Evolutionary conservation across 2,888 invertebrate genomes (phyloP), one percentile per base, ranked within the genome.

Genomic region (Stenoptilia bipunctidactyla): DNA sequence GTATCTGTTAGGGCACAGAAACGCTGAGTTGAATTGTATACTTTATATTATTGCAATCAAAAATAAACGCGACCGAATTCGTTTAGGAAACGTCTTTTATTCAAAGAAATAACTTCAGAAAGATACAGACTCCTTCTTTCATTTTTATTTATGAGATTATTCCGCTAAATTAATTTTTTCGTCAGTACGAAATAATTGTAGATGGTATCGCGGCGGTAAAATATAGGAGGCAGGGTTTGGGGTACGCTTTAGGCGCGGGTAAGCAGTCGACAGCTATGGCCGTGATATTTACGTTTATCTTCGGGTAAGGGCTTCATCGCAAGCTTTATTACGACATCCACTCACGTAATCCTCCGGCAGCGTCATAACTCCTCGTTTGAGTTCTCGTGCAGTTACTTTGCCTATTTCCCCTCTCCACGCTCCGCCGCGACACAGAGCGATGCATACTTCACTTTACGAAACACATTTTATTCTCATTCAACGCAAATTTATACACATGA

Each of bases 281-380:
- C 69, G 63, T 68, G 73, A 80, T 80, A 79, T 83, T 82, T 80
- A 82, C 77, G 82, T 80, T 80, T 80, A 83, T 80, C 82, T 83
- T 71, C 70, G 79, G 75, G 73, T 77, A 82, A 82, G 77, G 79
- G 77, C 82, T 82, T 82, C 80, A 83, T 82, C 79, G 77, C 80
- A 76, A 82, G 82, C 83, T 83, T 82, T 83, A 83, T 83, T 82
- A 80, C 80, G 73, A 75, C 82, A 82, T 82, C 83, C 82, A 82
- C 83, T 83, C 80, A 80, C 82, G 82, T 83, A 80, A 82, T 80
- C 80, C 77, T 75, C 76, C 69, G 69, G 61, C 68, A 69, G 69
- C 72, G 75, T 82, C 82, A 83, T 83, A 83, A 83, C 77, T 82
- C 66, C 77, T 82, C 75, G 77, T 83, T 80, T 80, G 75, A 68